phyloP scores from a whole-genome alignment of 2,113 vertebrate species.

The Neotragus pygmaeus region DNA sequence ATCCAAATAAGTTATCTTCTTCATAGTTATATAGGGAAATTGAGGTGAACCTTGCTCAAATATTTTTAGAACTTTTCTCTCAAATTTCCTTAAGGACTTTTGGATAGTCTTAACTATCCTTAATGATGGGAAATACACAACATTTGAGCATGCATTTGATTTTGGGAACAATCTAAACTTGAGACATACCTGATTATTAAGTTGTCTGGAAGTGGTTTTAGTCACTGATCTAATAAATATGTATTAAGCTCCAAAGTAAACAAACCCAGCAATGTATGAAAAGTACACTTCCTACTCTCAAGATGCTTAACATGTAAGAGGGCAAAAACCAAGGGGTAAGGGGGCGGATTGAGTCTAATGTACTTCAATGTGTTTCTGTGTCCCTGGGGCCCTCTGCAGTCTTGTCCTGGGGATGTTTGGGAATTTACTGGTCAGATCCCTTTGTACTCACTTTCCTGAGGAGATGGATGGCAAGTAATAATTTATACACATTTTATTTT shows the following conservation, averaged over 20 bases:
- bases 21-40: not conserved
- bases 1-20: not conserved
- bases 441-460: not conserved
- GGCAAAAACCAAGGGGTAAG: not conserved
- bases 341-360: not conserved
- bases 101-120: not conserved
- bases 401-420: not conserved
- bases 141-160: not conserved
- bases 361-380: no score
- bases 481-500: not conserved
- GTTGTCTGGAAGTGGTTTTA: not conserved
- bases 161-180: not conserved
- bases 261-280: not conserved
- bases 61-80: not conserved
- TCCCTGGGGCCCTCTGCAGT: no score
- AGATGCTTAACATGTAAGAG: not conserved
- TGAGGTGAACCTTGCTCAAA: not conserved
- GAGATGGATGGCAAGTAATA: not conserved
- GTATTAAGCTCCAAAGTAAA: not conserved
- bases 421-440: not conserved
- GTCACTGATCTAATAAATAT: not conserved
- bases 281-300: not conserved
- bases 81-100: not conserved
- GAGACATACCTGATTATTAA: not conserved
- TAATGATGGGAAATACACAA: not conserved